Evolutionary conservation across 2,797 vertebrate genomes (phyloP).

Genomic region (Allobates femoralis): DNA sequence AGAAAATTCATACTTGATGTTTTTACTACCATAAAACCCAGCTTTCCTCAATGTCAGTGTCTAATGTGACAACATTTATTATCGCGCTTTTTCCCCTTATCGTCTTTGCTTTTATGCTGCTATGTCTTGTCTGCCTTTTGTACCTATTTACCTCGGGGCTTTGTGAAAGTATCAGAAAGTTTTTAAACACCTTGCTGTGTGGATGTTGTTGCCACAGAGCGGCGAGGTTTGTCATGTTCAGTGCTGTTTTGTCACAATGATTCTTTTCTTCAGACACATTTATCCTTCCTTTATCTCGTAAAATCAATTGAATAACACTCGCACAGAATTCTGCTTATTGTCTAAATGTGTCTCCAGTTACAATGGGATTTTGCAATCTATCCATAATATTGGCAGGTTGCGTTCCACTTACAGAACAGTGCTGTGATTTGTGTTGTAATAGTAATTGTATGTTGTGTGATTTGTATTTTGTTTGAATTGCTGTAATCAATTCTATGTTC

Average conservation of each 20-base stretch:
- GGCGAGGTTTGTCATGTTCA: background rate
- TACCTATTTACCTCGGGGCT: background rate
- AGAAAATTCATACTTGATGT: background rate
- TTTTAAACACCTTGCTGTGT: background rate
- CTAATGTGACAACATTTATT: background rate
- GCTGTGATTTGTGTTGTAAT: conserved; percentile 11
- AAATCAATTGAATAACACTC: conserved; percentile 12
- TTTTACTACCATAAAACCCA: background rate
- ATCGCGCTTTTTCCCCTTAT: background rate
- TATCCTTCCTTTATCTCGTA: conserved; percentile 23
- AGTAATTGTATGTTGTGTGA: conserved; percentile 15
- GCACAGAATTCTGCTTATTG: conserved; percentile 25
- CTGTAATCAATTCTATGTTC: background rate
- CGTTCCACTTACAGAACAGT: conserved; percentile 20
- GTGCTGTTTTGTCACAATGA: background rate
- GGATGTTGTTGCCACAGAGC: background rate
- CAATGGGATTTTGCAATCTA: conserved; percentile 4
- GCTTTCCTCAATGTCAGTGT: background rate
- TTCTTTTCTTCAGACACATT: conserved; percentile 1
- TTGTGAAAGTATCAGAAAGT: background rate
- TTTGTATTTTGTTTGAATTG: background rate
- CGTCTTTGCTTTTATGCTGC: background rate
- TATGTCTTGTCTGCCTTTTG: background rate
- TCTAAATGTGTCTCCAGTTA: conserved; percentile 18
- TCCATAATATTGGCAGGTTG: conserved; percentile 36